Percentiles rank a stretch among this genome's conserved stretches.
These are phyloP conservation scores for Delphinapterus leucas DNA, from an alignment of 2,113 vertebrate genomes.

Conservation along the genomic window DNA sequence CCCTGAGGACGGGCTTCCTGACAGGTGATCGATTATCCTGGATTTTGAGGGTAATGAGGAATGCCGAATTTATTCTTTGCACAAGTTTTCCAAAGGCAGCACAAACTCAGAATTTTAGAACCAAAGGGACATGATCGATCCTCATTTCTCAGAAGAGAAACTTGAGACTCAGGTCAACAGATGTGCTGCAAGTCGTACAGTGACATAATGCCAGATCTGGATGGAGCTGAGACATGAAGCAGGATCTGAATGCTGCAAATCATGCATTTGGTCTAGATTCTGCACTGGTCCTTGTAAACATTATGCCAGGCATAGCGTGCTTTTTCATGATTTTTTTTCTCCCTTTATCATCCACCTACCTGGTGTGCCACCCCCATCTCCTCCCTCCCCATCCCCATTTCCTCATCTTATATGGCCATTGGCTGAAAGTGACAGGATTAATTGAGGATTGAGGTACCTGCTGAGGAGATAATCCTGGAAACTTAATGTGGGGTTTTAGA, in stretches of 20 bases:
- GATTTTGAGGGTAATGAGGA: neutral
- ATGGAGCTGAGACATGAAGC: neutral
- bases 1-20: neutral
- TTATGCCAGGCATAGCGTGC: fast-evolving
- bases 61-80: neutral
- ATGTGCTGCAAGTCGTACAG: fast-evolving
- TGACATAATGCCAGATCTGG: neutral
- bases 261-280: neutral
- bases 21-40: fast-evolving
- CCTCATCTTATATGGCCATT: neutral
- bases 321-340: neutral
- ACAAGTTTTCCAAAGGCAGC: neutral
- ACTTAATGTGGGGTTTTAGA: neutral
- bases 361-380: fast-evolving
- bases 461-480: neutral
- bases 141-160: neutral
- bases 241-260: neutral
- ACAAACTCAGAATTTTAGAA: neutral
- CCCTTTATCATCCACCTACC: neutral
- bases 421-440: neutral
- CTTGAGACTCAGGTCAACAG: neutral
- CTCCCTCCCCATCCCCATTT: neutral
- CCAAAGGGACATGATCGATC: neutral
- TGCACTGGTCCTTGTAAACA: neutral
- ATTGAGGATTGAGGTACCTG: neutral